Evolutionary conservation across 2,113 vertebrate species (phyloP).

Genomic region (Pipra filicauda): DNA sequence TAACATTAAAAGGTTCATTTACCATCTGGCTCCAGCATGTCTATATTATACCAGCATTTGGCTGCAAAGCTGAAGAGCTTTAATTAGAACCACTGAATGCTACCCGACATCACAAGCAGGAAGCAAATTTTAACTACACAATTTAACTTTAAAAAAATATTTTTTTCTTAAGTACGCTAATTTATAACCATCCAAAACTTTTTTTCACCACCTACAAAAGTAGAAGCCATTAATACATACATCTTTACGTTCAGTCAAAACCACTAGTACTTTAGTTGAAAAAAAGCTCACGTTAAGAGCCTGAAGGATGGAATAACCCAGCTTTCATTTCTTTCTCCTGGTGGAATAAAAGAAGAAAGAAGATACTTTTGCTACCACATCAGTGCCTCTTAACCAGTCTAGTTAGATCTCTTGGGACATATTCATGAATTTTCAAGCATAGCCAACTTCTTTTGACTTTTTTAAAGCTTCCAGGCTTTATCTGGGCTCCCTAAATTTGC

Average conservation of each 20-base stretch:
- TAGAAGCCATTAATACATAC: background rate
- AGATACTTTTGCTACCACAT: background rate
- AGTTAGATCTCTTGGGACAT: background rate
- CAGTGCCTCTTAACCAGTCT: background rate
- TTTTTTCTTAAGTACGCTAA: background rate
- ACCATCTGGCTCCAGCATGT: constrained; percentile 15
- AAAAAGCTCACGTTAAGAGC: background rate
- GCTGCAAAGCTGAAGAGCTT: constrained; percentile 2
- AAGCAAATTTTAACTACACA: background rate
- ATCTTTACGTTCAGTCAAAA: background rate
- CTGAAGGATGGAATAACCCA: background rate
- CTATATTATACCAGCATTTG: background rate
- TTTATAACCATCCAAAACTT: background rate
- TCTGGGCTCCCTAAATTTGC: background rate
- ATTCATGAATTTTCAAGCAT: background rate
- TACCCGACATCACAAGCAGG: background rate
- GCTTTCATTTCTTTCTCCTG: background rate
- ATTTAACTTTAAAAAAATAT: background rate
- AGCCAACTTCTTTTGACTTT: background rate
- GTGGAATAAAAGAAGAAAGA: background rate
- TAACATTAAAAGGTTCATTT: constrained; percentile 4
- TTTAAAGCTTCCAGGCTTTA: background rate
- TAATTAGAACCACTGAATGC: constrained; percentile 31
- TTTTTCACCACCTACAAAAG: background rate
- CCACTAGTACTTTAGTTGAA: background rate